Evolutionary conservation across 2,113 vertebrate species (phyloP).

Genomic region (Donacobius atricapilla): DNA sequence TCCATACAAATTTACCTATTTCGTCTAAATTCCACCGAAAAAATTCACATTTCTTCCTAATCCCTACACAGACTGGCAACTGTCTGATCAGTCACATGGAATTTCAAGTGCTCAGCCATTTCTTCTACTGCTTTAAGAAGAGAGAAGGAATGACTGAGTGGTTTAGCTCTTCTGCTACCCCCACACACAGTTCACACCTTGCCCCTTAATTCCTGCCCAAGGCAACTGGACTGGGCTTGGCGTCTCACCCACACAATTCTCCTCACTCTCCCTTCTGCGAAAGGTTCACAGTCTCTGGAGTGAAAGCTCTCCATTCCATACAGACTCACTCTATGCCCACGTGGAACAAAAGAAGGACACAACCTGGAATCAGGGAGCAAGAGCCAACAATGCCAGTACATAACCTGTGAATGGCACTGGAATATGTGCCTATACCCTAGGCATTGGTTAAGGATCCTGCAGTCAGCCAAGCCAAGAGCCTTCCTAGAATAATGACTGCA

Average conservation of each 20-base stretch:
- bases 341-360: background rate
- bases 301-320: background rate
- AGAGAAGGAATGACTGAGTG: background rate
- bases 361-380: background rate
- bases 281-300: background rate
- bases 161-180: background rate
- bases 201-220: slow-evolving; percentile 27
- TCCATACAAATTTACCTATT: background rate
- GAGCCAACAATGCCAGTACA: rapidly evolving
- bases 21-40: background rate
- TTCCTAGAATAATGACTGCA: background rate
- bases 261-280: background rate
- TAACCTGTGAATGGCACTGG: background rate
- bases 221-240: slow-evolving; percentile 14
- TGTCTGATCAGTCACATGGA: background rate
- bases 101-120: background rate
- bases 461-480: background rate
- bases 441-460: background rate
- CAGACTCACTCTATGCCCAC: rapidly evolving
- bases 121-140: background rate
- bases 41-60: background rate
- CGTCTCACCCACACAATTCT: background rate
- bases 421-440: background rate
- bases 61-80: background rate
- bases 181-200: background rate